phyloP scores from a whole-genome alignment of 1,140 invertebrate species.

The Drosophila burlai region DNA sequence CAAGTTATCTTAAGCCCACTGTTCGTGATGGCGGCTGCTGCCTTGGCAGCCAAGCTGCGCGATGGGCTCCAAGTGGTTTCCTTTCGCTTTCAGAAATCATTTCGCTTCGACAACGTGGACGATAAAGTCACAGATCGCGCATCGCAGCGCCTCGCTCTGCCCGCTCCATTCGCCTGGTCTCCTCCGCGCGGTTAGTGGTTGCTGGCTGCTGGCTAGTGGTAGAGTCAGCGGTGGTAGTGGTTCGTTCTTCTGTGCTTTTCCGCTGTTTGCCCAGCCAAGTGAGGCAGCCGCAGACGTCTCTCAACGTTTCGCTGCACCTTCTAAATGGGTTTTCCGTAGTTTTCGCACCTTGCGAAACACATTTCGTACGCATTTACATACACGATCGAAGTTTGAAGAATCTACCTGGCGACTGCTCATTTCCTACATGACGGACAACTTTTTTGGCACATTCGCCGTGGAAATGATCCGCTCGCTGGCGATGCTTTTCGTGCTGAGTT shows the following conservation, averaged over 20 bases:
- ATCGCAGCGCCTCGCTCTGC: slow-evolving; percentile 68
- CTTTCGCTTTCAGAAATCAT: slow-evolving; percentile 85
- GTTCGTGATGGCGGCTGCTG: slow-evolving; percentile 19
- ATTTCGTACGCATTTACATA: slow-evolving; percentile 80
- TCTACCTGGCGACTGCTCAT: slow-evolving; percentile 49
- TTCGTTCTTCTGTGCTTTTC: slow-evolving; percentile 52
- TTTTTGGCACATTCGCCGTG: slow-evolving; percentile 54
- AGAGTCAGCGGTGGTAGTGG: slow-evolving; percentile 9
- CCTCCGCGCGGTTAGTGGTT: slow-evolving; percentile 73
- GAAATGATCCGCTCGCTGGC: slow-evolving; percentile 62
- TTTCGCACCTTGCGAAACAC: slow-evolving; percentile 82
- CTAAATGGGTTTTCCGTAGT: slow-evolving; percentile 79
- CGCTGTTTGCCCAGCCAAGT: slow-evolving; percentile 70
- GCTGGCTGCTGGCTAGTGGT: slow-evolving; percentile 8
- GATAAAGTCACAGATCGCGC: slow-evolving; percentile 84
- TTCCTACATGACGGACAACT: slow-evolving; percentile 79
- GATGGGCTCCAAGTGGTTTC: slow-evolving; percentile 84
- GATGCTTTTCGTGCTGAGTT: slow-evolving; percentile 59
- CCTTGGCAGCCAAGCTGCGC: slow-evolving; percentile 42
- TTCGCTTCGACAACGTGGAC: slow-evolving; percentile 84
- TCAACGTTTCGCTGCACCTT: slow-evolving; percentile 83
- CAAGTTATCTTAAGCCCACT: background rate
- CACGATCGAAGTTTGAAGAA: slow-evolving; percentile 55
- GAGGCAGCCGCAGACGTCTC: slow-evolving; percentile 61
- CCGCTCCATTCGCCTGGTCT: slow-evolving; percentile 61